Evolutionary conservation across 2,888 invertebrate species (phyloP), one percentile per base, ranked within the genome.

Genomic region (Ceratothoa steindachneri): DNA sequence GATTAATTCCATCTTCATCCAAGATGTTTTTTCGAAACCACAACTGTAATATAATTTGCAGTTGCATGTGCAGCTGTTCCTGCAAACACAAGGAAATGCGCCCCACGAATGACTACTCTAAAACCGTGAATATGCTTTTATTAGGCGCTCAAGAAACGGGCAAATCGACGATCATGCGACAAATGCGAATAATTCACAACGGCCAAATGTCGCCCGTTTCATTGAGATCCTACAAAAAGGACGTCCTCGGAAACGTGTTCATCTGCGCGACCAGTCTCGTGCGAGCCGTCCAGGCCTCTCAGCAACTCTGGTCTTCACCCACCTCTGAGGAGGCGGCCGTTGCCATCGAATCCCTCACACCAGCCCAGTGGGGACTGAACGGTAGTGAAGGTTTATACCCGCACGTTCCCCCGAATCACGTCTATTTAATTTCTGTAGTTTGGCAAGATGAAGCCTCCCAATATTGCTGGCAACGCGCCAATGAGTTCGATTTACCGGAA

Each of bases 131-230:
- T 41, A 52, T 80, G 1, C 55, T 80, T 12, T 68, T 80, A 29
- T 55, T 80, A 22, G 80, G 80, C 15, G 77, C 80, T 0, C 77
- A 75, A 2, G 80, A 80, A 72, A 75, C 80, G 19, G 80, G 80
- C 9, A 80, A 80, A 19, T 80, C 80, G 41, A 80, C 80, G 22
- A 75, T 80, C 29, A 75, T 77, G 77, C 66, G 77, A n/a, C 80
- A 80, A 67, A 77, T 80, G 77, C 74, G 75, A 30, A 77, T 80
- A 27, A 80, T 80, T 31, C 73, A 80, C 72, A 74, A 73, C 55
- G 75, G 75, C 9, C 75, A 72, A 9, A 75, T 77, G 75, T 75
- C 77, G 2, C 72, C 80, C 2, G 75, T 68, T 30, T 75, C 77
- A 0, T 69, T 77, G 9, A 70, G 77, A 28, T 75, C 73, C 3